A percentile compares a stretch with the other conserved stretches of the same genome.
phyloP scores from a whole-genome alignment of 2,113 vertebrate genomes.

The Hyperoodon ampullatus region DNA sequence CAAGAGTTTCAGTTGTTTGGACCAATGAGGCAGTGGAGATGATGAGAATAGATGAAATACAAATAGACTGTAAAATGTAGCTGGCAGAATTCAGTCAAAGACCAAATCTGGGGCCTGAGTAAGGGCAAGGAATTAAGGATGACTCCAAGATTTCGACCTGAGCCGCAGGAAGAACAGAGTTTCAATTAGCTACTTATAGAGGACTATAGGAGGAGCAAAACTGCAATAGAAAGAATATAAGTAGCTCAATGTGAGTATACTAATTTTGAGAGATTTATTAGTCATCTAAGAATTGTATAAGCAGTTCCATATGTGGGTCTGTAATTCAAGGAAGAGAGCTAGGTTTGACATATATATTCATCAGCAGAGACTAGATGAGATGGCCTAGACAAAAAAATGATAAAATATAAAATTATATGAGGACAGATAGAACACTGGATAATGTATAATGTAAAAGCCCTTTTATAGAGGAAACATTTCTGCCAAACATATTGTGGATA shows the following conservation, averaged over 20 bases:
- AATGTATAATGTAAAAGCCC: background rate
- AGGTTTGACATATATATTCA: background rate
- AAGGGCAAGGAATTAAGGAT: background rate
- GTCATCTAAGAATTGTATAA: background rate
- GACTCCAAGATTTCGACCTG: too few relatives aligned
- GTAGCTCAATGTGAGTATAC: background rate
- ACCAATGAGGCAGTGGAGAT: background rate
- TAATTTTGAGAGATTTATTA: background rate
- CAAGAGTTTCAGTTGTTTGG: background rate
- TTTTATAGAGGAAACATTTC: background rate
- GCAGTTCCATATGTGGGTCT: background rate
- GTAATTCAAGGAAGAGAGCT: background rate
- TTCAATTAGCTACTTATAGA: background rate
- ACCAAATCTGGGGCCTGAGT: background rate
- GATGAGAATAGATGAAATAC: background rate
- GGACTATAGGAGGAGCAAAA: background rate
- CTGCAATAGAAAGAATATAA: background rate
- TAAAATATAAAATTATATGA: background rate
- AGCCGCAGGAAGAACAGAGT: background rate
- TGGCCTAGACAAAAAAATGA: background rate
- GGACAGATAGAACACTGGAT: background rate
- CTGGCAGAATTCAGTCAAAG: background rate
- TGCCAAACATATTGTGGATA: background rate
- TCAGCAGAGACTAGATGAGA: background rate
- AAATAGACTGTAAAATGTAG: background rate